phyloP scores from a whole-genome alignment of 2,888 invertebrate species.

The Drosophila ochracea region DNA sequence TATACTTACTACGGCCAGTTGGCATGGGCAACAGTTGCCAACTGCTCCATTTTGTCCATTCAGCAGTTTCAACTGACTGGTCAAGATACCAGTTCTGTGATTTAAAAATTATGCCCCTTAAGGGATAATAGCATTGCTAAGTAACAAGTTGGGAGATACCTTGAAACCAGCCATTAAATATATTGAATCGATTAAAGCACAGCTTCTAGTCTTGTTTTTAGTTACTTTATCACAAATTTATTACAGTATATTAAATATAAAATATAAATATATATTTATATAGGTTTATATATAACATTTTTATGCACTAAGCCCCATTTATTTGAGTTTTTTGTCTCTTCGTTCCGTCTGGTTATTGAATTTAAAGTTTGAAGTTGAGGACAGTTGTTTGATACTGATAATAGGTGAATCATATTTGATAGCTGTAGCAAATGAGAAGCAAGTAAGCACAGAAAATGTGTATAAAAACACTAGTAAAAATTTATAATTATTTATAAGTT shows the following conservation, averaged over 20 bases:
- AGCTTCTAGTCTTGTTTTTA: neutral
- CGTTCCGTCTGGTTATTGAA: neutral
- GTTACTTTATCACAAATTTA: neutral
- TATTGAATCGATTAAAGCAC: neutral
- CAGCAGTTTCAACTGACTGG: slow-evolving; percentile 30
- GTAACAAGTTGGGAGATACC: neutral
- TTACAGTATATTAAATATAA: neutral
- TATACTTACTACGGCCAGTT: slow-evolving; percentile 45
- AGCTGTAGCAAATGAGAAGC: neutral
- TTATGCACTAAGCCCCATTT: neutral
- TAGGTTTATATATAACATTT: neutral
- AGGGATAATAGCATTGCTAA: neutral
- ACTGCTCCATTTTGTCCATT: slow-evolving; percentile 31
- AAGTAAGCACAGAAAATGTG: neutral
- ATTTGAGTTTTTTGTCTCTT: neutral
- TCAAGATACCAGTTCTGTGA: slow-evolving; percentile 15
- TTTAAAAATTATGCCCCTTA: slow-evolving; percentile 28
- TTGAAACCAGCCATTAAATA: neutral
- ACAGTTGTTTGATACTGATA: neutral
- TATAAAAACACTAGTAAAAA: too few species aligned
- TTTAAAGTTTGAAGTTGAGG: neutral
- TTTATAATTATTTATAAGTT: too few species aligned
- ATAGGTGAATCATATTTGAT: neutral
- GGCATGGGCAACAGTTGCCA: slow-evolving; percentile 43
- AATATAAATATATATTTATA: neutral